Percentiles rank a stretch among this genome's conserved stretches.
These are phyloP conservation scores for Hydrophis major DNA, from an alignment of 2,797 vertebrate species.

Conservation along the genomic window DNA sequence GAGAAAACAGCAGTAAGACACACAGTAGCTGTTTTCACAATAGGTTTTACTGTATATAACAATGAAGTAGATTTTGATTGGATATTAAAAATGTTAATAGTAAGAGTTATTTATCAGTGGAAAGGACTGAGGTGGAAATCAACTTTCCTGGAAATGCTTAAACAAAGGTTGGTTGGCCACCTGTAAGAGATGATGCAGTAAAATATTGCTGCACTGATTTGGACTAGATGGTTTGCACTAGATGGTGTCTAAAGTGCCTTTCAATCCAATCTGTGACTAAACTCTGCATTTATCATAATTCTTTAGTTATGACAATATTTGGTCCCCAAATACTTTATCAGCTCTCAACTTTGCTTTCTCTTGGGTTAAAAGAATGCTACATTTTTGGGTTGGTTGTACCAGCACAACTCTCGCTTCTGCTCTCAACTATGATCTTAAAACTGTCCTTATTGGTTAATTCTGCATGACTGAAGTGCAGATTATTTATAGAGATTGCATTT, in stretches of 20 bases:
- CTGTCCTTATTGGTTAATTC: not conserved
- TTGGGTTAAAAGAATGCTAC: not conserved
- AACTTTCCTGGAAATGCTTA: not conserved
- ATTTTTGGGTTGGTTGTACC: not conserved
- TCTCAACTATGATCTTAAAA: not conserved
- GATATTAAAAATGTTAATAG: not conserved
- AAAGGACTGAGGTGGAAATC: not conserved
- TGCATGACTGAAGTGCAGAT: not conserved
- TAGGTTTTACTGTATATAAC: not conserved
- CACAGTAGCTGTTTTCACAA: not conserved
- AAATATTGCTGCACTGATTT: not conserved
- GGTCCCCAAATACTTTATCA: not conserved
- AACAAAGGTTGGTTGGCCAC: not conserved
- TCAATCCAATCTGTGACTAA: not conserved
- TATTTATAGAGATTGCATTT: slow-evolving; percentile 35
- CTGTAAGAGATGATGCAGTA: not conserved
- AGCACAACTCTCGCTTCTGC: not conserved
- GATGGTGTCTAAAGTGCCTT: not conserved
- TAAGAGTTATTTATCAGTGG: not conserved
- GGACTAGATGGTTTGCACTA: not conserved
- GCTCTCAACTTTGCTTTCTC: not conserved
- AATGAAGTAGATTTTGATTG: not conserved
- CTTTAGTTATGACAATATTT: not conserved
- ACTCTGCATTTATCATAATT: not conserved
- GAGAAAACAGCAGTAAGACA: not conserved